Evolutionary conservation across 2,888 invertebrate species (phyloP), one percentile per base, ranked within the genome.

Genomic region (Drosophila differens): DNA sequence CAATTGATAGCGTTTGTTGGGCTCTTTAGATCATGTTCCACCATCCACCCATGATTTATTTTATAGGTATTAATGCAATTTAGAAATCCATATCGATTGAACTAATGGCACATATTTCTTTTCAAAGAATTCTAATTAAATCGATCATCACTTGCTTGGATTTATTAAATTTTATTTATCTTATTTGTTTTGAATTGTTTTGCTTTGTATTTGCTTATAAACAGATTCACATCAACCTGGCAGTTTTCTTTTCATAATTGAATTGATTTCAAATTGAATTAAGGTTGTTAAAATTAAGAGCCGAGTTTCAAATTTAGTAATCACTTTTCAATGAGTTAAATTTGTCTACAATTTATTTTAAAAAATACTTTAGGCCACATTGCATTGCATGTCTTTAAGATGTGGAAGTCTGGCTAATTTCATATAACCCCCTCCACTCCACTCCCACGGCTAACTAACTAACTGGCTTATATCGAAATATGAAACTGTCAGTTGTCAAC

Each of bases 401-500:
- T 47, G 47, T 22, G 4, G 3, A 47, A 25, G 47, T 16, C 47
- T 25, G 25, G 16, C 9, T 9, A 4, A 16, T 25, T 47, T 16
- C 9, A 47, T 2, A 4, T 5, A 0, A 9, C 4, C 4, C 22
- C 25, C 16, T 44, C 12, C 22, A 44, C 12, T 41, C 35, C 16
- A 41, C 41, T 14, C 1, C 3, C 19, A 19, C 19, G 39, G 39
- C 19, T 39, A 44, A 28, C 28, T 28, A 28, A 47, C 22, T 22
- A 22, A 47, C 22, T 22, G 14, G 16, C 14, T 47, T 47, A 2
- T 51, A 72, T 59, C n/a, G 41, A 47, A 51, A 55, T 52, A 65
- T 51, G 60, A 41, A 72, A 37, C 39, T 57, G 73, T 65, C 72
- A 41, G 41, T 30, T 65, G 55, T 41, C 65, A 60, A 72, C 37